A percentile compares a stretch with the other conserved stretches of the same genome.
Conservation (phyloP, 2,113 vertebrate species). For the Herpetotheres cachinnans region DNA sequence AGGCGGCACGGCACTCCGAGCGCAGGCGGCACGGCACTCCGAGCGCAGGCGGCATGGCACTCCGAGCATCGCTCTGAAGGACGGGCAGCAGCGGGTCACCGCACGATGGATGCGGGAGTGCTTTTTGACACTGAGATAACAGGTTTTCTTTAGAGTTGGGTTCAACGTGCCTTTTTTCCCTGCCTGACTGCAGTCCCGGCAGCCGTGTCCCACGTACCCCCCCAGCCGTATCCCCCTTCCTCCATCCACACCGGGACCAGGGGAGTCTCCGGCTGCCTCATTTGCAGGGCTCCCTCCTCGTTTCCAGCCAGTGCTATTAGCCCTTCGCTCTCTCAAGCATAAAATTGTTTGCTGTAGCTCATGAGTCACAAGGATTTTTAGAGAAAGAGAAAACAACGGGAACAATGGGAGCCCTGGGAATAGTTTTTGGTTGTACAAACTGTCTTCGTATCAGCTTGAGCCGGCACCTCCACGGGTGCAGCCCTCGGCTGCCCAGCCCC, state of each 20-base stretch:
- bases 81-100: neutral
- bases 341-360: conserved; percentile 50
- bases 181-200: neutral
- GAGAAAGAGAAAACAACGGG: conserved; percentile 24
- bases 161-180: fast-evolving
- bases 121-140: neutral
- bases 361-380: conserved; percentile 48
- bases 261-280: neutral
- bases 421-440: conserved; percentile 39
- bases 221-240: neutral
- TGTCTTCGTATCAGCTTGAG: neutral
- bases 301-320: neutral
- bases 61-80: fast-evolving
- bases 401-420: conserved; percentile 46
- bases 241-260: neutral
- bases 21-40: too few species aligned
- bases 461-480: neutral
- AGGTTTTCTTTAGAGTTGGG: neutral
- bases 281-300: neutral
- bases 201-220: fast-evolving
- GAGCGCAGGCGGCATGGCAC: neutral
- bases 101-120: neutral
- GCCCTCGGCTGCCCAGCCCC: neutral
- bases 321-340: conserved; percentile 30
- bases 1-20: too few species aligned